Percentiles rank a stretch among this genome's conserved stretches.
Evolutionary conservation across 2,888 invertebrate genomes (phyloP).

Genomic region (Phortica okadai): DNA sequence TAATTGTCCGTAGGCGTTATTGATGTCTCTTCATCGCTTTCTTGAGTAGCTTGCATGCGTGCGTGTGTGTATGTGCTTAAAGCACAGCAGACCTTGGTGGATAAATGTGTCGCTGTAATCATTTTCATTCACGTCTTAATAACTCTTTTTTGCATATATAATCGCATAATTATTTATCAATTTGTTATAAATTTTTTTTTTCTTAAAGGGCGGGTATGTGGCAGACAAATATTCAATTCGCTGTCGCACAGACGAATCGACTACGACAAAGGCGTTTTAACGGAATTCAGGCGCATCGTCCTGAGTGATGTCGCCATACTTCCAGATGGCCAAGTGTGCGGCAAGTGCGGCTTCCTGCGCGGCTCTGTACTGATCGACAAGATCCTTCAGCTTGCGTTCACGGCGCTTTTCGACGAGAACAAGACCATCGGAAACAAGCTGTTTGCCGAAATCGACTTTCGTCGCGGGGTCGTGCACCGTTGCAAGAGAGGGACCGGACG

Average conservation of each 20-base stretch:
- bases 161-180: slow-evolving; percentile 32
- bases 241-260: slow-evolving; percentile 44
- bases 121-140: slow-evolving; percentile 53
- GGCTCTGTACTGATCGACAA: slow-evolving; percentile 88
- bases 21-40: background rate
- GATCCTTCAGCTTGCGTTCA: slow-evolving; percentile 87
- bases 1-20: background rate
- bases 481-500: slow-evolving; percentile 71
- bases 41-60: background rate
- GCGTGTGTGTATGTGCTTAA: background rate
- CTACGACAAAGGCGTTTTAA: slow-evolving; percentile 63
- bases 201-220: slow-evolving; percentile 76
- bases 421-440: slow-evolving; percentile 90
- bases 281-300: slow-evolving; percentile 76
- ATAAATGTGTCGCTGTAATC: background rate
- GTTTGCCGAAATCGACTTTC: slow-evolving; percentile 80
- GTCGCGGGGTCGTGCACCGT: slow-evolving; percentile 74
- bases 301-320: slow-evolving; percentile 94
- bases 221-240: slow-evolving; percentile 74
- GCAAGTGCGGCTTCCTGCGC: slow-evolving; percentile 92
- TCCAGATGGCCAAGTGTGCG: slow-evolving; percentile 94
- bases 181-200: slow-evolving; percentile 45
- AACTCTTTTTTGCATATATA: slow-evolving; percentile 55
- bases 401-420: slow-evolving; percentile 88
- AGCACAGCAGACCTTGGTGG: slow-evolving; percentile 5